Conservation (phyloP, 2,888 invertebrate genomes). For the Drosophila neotestacea region DNA sequence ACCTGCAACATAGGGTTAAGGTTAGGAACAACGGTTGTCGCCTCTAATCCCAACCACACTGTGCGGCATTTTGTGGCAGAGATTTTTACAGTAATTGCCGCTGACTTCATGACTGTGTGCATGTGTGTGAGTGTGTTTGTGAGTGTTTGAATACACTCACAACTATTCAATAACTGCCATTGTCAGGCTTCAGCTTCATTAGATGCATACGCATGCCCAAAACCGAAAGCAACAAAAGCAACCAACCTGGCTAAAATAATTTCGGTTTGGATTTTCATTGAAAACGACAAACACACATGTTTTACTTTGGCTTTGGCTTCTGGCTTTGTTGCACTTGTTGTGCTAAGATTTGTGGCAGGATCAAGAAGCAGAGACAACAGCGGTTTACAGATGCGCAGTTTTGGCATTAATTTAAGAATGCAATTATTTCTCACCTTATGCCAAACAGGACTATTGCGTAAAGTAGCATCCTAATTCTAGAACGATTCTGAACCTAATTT, state of each 20-base stretch:
- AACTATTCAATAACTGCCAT: slow-evolving; percentile 16
- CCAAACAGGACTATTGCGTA: no score
- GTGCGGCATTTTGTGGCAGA: slow-evolving; percentile 35
- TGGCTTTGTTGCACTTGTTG: slow-evolving; percentile 30
- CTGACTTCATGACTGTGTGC: slow-evolving; percentile 74
- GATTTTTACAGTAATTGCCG: slow-evolving; percentile 75
- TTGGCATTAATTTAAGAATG: not conserved
- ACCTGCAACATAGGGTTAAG: slow-evolving; percentile 1
- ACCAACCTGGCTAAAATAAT: slow-evolving; percentile 12
- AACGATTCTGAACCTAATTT: no score
- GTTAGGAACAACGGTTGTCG: slow-evolving; percentile 10
- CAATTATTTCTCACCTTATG: not conserved
- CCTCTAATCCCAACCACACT: slow-evolving; percentile 65
- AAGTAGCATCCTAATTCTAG: no score
- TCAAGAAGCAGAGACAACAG: slow-evolving; percentile 3
- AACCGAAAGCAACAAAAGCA: slow-evolving; percentile 1
- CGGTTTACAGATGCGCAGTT: slow-evolving; percentile 2
- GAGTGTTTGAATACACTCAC: slow-evolving; percentile 3
- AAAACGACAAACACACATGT: slow-evolving; percentile 8
- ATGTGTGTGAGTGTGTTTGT: slow-evolving; percentile 6
- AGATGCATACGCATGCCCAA: slow-evolving; percentile 35
- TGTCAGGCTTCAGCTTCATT: slow-evolving; percentile 43
- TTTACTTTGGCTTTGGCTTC: slow-evolving; percentile 8
- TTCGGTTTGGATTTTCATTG: slow-evolving; percentile 24
- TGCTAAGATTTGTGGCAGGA: slow-evolving; percentile 32